Conservation (phyloP, 2,888 invertebrate genomes). For the Caenorhabditis auriculariae region DNA sequence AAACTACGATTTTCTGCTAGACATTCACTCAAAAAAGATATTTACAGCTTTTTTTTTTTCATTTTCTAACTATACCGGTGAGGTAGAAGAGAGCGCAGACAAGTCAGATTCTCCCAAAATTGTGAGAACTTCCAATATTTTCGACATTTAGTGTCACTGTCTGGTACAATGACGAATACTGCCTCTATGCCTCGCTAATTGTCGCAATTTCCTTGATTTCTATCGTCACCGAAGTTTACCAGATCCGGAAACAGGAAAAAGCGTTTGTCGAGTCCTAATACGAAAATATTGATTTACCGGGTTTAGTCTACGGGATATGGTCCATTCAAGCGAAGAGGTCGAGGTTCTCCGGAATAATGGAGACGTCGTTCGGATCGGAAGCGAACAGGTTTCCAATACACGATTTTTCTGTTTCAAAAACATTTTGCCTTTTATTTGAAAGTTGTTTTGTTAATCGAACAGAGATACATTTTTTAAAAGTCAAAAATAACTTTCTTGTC, state of each 20-base stretch:
- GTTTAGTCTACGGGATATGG: slow-evolving; percentile 69
- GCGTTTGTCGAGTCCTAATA: slow-evolving; percentile 7
- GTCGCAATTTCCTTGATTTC: slow-evolving; percentile 79
- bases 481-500: neutral
- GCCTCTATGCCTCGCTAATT: slow-evolving; percentile 83
- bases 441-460: neutral
- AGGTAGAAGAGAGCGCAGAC: too few relatives aligned
- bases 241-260: slow-evolving; percentile 77
- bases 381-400: slow-evolving; percentile 35
- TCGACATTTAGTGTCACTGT: slow-evolving; percentile 69
- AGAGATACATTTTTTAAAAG: neutral
- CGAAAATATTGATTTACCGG: neutral
- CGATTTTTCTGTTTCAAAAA: too few relatives aligned
- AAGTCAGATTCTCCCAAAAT: too few relatives aligned
- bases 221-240: slow-evolving; percentile 66
- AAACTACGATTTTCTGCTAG: neutral
- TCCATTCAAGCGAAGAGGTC: slow-evolving; percentile 76
- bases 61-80: too few relatives aligned
- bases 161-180: slow-evolving; percentile 83
- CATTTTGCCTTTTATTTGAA: neutral
- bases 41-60: neutral
- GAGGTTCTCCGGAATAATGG: slow-evolving; percentile 68
- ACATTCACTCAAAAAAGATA: neutral
- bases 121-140: too few relatives aligned
- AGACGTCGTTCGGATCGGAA: slow-evolving; percentile 20